Percentiles rank a stretch among this genome's conserved stretches.
These are phyloP conservation scores for Agriopis leucophaearia DNA, from an alignment of 2,888 invertebrate species.

Conservation along the genomic window DNA sequence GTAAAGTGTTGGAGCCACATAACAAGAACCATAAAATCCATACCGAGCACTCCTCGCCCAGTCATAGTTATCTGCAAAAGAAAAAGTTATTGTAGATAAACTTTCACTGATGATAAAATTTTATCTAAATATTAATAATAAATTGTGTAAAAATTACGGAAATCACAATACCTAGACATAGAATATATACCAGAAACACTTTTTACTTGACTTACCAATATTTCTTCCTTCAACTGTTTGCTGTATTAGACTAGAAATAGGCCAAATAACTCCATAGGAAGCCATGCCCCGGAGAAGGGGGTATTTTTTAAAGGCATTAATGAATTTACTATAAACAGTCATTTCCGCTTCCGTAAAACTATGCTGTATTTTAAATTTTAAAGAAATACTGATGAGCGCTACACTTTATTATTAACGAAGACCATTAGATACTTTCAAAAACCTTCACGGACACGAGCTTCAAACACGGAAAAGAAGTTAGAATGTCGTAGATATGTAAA, in stretches of 20 bases:
- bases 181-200: too few species aligned
- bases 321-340: constrained; percentile 68
- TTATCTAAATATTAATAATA: not conserved
- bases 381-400: constrained; percentile 1
- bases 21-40: constrained; percentile 92
- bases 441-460: constrained; percentile 38
- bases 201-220: constrained; percentile 77
- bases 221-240: constrained; percentile 89
- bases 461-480: constrained; percentile 35
- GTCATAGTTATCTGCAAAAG: constrained; percentile 85
- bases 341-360: constrained; percentile 50
- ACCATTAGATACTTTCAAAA: constrained; percentile 46
- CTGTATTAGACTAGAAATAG: constrained; percentile 90
- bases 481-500: constrained; percentile 45
- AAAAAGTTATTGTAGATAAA: too few species aligned
- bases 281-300: constrained; percentile 88
- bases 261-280: constrained; percentile 91
- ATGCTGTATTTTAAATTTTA: not conserved
- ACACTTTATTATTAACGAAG: constrained; percentile 32
- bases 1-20: constrained; percentile 93
- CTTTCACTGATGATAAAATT: too few species aligned
- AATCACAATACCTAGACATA: not conserved
- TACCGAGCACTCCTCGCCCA: constrained; percentile 90
- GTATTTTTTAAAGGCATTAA: constrained; percentile 72
- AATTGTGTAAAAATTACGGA: not conserved